phyloP scores from a whole-genome alignment of 1,140 invertebrate genomes.

The Diuraphis noxia region DNA sequence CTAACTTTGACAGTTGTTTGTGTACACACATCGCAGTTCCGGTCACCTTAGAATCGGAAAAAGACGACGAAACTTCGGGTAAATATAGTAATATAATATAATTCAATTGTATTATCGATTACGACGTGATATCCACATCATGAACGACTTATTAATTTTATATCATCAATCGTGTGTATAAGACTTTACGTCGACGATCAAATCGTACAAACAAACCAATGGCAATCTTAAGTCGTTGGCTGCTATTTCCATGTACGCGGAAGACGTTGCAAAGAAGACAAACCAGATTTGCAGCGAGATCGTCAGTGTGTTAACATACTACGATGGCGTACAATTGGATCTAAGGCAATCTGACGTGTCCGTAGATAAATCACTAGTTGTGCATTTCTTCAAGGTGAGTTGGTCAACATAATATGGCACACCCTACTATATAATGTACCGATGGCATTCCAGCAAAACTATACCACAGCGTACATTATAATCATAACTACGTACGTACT shows the following conservation, averaged over 20 bases:
- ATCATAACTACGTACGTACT: background rate
- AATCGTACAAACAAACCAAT: conserved; percentile 31
- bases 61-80: conserved; percentile 27
- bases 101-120: background rate
- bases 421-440: background rate
- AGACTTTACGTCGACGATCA: conserved; percentile 5
- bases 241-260: conserved; percentile 15
- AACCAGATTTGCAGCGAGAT: conserved; percentile 36
- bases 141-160: background rate
- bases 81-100: background rate
- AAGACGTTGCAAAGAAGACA: conserved; percentile 37
- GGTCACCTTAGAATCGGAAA: conserved; percentile 28
- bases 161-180: background rate
- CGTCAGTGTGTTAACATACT: conserved; percentile 63
- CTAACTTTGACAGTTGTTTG: background rate
- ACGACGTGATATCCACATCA: background rate
- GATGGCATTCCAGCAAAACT: too few relatives aligned
- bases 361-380: conserved; percentile 64
- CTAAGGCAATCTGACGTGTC: conserved; percentile 65
- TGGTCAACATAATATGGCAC: background rate
- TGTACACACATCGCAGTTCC: conserved; percentile 41
- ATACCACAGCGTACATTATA: background rate
- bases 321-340: conserved; percentile 71
- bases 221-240: conserved; percentile 29
- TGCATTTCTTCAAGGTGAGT: conserved; percentile 64